These are phyloP conservation scores for Pasiphila rectangulata DNA, from an alignment of 2,888 invertebrate genomes.

Conservation along the genomic window DNA sequence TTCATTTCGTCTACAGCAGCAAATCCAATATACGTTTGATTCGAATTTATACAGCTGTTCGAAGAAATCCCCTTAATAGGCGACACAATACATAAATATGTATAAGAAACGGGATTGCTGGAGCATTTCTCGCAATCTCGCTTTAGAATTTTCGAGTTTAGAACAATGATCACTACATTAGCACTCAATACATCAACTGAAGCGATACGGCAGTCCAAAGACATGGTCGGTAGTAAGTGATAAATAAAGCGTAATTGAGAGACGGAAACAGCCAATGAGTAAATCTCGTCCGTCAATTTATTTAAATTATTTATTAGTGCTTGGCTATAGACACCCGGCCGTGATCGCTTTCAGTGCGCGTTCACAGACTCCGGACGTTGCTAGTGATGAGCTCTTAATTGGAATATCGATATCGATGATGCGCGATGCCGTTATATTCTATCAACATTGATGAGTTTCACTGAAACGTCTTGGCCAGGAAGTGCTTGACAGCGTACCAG, in stretches of 20 bases:
- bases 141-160: constrained; percentile 21
- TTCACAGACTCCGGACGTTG: constrained; percentile 71
- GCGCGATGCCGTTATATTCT: constrained; percentile 11
- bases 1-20: no score
- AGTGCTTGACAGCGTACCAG: neutral
- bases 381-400: constrained; percentile 45
- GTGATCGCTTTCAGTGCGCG: constrained; percentile 70
- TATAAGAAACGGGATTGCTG: constrained; percentile 13
- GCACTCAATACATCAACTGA: constrained; percentile 37
- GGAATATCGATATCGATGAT: constrained; percentile 45
- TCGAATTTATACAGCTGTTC: constrained; percentile 4
- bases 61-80: constrained; percentile 9
- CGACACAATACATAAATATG: constrained; percentile 12
- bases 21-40: constrained; percentile 7
- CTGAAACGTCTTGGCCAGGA: neutral
- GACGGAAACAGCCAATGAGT: constrained; percentile 81
- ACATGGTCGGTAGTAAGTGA: constrained; percentile 71
- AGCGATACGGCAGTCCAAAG: constrained; percentile 53
- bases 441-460: constrained; percentile 9
- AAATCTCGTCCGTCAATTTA: constrained; percentile 82
- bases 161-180: constrained; percentile 32
- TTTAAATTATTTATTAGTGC: constrained; percentile 81
- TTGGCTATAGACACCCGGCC: constrained; percentile 77
- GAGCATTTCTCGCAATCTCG: constrained; percentile 18
- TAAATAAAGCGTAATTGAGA: constrained; percentile 80